Conservation (phyloP, 2,888 invertebrate species). For the Drosophila demipolita region DNA sequence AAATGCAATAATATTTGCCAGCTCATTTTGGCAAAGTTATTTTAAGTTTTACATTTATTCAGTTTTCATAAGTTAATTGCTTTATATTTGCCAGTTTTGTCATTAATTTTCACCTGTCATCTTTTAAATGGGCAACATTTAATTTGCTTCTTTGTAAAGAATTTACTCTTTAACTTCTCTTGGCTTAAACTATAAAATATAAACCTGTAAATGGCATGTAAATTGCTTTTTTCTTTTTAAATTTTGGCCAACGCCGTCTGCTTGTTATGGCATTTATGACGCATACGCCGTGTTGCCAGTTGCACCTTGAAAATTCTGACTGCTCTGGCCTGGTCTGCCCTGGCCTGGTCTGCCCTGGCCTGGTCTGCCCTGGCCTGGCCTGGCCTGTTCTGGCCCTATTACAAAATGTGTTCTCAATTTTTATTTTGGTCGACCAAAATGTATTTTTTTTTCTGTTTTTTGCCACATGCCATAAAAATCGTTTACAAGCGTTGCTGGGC, state of each 20-base stretch:
- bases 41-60: not conserved
- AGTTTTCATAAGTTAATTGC: not conserved
- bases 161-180: not conserved
- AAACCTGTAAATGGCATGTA: not conserved
- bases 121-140: not conserved
- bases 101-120: not conserved
- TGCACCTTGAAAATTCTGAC: slow-evolving; percentile 67
- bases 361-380: slow-evolving; percentile 12
- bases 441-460: slow-evolving; percentile 23
- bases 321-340: slow-evolving; percentile 22
- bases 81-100: not conserved
- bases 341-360: slow-evolving; percentile 34
- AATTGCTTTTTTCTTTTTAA: slow-evolving; percentile 1
- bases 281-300: slow-evolving; percentile 66
- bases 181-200: slow-evolving; percentile 18
- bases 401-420: slow-evolving; percentile 61
- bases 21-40: not conserved
- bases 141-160: not conserved
- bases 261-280: slow-evolving; percentile 67
- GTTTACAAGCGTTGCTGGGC: slow-evolving; percentile 42
- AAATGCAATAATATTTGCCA: not conserved
- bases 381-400: slow-evolving; percentile 57
- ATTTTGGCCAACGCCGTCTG: slow-evolving; percentile 39
- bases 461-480: slow-evolving; percentile 66
- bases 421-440: slow-evolving; percentile 20